Conservation (phyloP, 1,140 invertebrate species). For the Drosophila paulistorum region DNA sequence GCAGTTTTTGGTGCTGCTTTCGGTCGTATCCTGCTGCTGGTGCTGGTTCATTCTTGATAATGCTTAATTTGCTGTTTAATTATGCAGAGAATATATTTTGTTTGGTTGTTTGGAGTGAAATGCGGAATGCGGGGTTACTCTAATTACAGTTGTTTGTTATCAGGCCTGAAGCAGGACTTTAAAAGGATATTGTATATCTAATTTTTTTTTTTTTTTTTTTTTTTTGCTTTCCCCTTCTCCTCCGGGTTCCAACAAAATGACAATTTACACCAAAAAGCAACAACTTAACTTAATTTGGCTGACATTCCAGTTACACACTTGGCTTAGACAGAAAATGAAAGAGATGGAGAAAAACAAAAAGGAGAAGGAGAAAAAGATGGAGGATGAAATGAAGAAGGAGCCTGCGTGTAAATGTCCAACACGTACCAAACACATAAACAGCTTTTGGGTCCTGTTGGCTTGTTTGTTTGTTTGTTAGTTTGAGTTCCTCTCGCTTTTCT, state of each 20-base stretch:
- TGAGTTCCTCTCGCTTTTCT: neutral
- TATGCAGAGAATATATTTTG: slow-evolving; percentile 65
- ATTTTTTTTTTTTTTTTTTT: slow-evolving; percentile 23
- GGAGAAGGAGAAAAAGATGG: neutral
- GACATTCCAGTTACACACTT: slow-evolving; percentile 40
- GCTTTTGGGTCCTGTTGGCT: slow-evolving; percentile 46
- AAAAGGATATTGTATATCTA: slow-evolving; percentile 45
- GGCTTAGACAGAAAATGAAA: neutral
- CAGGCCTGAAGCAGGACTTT: slow-evolving; percentile 40
- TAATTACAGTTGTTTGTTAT: slow-evolving; percentile 74
- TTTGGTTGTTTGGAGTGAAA: slow-evolving; percentile 12
- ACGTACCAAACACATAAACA: slow-evolving; percentile 76
- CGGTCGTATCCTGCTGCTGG: too few relatives aligned
- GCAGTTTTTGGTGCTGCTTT: slow-evolving; percentile 14
- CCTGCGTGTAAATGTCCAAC: slow-evolving; percentile 59
- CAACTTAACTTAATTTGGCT: slow-evolving; percentile 65
- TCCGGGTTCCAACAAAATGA: slow-evolving; percentile 45
- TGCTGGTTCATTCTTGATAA: slow-evolving; percentile 45
- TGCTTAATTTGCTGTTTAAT: slow-evolving; percentile 75
- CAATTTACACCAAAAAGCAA: slow-evolving; percentile 61
- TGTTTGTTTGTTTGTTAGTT: slow-evolving; percentile 28
- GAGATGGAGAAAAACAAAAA: neutral
- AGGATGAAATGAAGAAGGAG: slow-evolving; percentile 44
- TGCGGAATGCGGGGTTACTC: slow-evolving; percentile 11
- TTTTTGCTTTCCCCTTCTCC: slow-evolving; percentile 12